Base-by-base conservation (phyloP, 2,888 invertebrate species). In the Cryptus viduatorius region DNA sequence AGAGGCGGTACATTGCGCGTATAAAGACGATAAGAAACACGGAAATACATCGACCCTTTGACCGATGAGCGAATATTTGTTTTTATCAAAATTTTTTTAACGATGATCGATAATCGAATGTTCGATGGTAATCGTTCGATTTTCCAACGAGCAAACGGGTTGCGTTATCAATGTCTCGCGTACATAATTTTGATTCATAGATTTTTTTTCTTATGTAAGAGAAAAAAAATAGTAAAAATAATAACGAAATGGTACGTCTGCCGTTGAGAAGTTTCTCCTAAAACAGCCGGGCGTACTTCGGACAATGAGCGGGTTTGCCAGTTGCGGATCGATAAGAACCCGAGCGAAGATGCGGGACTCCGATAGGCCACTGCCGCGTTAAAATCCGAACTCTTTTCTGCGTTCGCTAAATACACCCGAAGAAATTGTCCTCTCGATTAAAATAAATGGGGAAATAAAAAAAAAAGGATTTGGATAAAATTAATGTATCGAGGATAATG, bases 321-420 rank as follows among this genome's bases (percentile, higher is more conserved):
- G 79, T 82, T 75, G 85, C 82, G 88, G 90, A 90, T 89, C 90
- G 89, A 90, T 90, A 89, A 87, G 88, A 82, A 80, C 10, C 65
- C 29, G 73, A 59, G 56, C 87, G 83, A 86, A 90, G 89, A 90
- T 88, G 89, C 88, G 88, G 88, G 86, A 86, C 85, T 86, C 19
- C 56, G 56, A 56, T 56, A 56, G 56, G 85, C 88, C 89, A 90
- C 90, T 89, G 88, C 24, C 24, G 24, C 24, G 24, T 1, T 84
- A 75, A 50, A 67, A 59, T 71, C 19, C 56, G 56, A 24, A 4
- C 8, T 67, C 29, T 69, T 56, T 73, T 68, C 61, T 50, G 78
- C 79, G 67, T 68, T 56, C 59, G 75, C 56, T 78, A 44, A 64
- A 65, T 67, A 72, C 80, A 64, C 61, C 44, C 68, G 8, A 56